phyloP scores from a whole-genome alignment of 2,888 invertebrate genomes.

The Esperia sulphurella region DNA sequence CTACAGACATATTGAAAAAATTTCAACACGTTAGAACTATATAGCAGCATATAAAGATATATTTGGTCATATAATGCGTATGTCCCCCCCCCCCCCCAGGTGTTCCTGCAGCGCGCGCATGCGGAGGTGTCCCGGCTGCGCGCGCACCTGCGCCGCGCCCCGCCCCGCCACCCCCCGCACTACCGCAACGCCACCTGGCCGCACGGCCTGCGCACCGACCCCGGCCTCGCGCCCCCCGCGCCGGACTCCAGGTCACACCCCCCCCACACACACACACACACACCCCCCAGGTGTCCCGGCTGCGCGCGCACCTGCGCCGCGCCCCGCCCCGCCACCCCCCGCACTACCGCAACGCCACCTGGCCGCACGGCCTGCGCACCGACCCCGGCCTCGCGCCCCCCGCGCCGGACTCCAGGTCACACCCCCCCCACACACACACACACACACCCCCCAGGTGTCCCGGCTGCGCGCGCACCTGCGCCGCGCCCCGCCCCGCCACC shows the following conservation, averaged over 20 bases:
- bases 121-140: conserved; percentile 23
- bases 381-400: conserved; percentile 74
- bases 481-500: conserved; percentile 33
- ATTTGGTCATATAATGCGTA: too few relatives aligned
- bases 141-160: conserved; percentile 28
- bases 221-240: conserved; percentile 64
- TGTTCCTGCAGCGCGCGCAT: conserved; percentile 56
- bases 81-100: too few relatives aligned
- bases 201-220: conserved; percentile 78
- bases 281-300: conserved; percentile 17
- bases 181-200: conserved; percentile 87
- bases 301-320: conserved; percentile 32
- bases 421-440: background rate
- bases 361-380: conserved; percentile 83
- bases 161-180: conserved; percentile 41
- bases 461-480: conserved; percentile 30
- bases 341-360: conserved; percentile 82
- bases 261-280: background rate
- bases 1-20: too few relatives aligned
- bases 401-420: conserved; percentile 70
- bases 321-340: conserved; percentile 38
- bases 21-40: too few relatives aligned
- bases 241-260: conserved; percentile 71
- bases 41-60: too few relatives aligned
- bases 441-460: too few relatives aligned